Conservation (phyloP, 2,888 invertebrate genomes). For the Eutolmus rufibarbis region DNA sequence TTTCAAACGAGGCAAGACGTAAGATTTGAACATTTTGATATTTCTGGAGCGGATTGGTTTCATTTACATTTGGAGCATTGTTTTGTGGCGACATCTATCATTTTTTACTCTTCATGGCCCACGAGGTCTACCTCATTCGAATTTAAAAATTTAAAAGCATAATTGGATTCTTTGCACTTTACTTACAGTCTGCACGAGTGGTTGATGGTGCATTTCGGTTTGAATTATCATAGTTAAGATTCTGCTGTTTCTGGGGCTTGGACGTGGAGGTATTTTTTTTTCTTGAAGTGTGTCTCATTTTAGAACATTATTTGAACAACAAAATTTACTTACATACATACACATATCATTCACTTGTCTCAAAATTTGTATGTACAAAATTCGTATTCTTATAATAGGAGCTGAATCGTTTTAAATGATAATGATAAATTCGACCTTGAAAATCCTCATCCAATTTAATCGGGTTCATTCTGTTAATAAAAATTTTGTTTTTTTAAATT, state of each 20-base stretch:
- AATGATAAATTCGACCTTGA: too few species aligned
- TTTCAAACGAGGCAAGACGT: constrained; percentile 74
- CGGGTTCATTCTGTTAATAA: too few species aligned
- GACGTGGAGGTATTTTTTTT: background rate
- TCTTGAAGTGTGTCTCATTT: background rate
- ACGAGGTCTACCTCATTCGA: background rate
- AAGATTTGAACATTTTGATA: constrained; percentile 63
- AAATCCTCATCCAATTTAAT: too few species aligned
- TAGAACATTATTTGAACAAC: background rate
- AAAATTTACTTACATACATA: background rate
- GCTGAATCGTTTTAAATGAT: too few species aligned
- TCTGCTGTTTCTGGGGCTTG: background rate
- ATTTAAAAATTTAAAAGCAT: background rate
- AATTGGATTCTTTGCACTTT: background rate
- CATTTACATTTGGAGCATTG: background rate
- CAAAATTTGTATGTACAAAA: background rate
- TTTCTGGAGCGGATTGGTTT: background rate
- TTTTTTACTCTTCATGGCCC: background rate
- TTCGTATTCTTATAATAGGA: too few species aligned
- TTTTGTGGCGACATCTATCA: background rate
- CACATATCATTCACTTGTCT: background rate
- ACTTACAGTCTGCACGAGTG: background rate
- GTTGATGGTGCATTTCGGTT: background rate
- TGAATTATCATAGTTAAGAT: background rate
- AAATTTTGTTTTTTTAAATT: too few species aligned